A percentile compares a stretch with the other conserved stretches of the same genome.
Conservation (phyloP, 2,888 invertebrate genomes). For the Onchidella celtica region DNA sequence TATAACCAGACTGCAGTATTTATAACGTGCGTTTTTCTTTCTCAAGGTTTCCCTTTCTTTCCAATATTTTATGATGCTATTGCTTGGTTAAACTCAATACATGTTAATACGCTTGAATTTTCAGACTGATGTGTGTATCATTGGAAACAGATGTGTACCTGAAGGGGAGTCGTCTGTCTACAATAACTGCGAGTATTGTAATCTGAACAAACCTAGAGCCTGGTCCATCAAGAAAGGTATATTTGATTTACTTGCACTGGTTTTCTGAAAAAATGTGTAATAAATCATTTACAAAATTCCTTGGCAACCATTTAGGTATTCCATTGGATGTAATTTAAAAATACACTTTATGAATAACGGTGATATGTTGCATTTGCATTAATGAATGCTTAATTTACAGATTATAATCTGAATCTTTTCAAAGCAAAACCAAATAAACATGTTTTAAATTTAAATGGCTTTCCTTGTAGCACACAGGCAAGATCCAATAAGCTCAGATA, state of each 20-base stretch:
- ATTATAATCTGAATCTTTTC: background rate
- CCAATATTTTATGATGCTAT: too few species aligned
- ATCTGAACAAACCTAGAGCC: background rate
- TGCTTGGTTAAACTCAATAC: too few species aligned
- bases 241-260: background rate
- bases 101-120: background rate
- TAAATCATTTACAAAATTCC: background rate
- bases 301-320: background rate
- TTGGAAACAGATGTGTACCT: conserved; percentile 37
- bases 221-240: conserved; percentile 40
- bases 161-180: conserved; percentile 35
- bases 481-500: too few species aligned
- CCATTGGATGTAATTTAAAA: background rate
- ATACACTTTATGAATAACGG: background rate
- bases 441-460: too few species aligned
- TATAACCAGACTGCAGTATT: too few species aligned
- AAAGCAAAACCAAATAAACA: too few species aligned
- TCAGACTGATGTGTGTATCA: conserved; percentile 43
- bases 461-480: too few species aligned
- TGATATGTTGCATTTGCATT: background rate
- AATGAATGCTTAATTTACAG: background rate
- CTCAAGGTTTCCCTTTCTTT: too few species aligned
- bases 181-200: conserved; percentile 39
- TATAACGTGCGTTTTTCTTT: too few species aligned
- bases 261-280: too few species aligned